Base-by-base conservation (phyloP, 2,888 invertebrate species). In the Sarcophaga rosellei region DNA sequence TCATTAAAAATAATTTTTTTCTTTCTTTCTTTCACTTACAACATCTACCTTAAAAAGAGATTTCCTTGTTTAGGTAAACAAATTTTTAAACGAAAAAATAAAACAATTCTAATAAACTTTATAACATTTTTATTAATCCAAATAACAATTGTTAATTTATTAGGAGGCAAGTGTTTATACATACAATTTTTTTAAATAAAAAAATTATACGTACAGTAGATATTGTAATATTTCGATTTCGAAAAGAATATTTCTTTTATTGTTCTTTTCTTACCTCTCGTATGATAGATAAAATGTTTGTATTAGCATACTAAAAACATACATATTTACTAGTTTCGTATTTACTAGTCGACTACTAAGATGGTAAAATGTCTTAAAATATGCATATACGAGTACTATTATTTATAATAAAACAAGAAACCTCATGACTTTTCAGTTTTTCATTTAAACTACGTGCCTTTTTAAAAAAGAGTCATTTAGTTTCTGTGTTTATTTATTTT, bases 311-410 rank as follows among this genome's bases (percentile, higher is more conserved):
- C 53, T 53, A 53, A 15, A 53, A 10, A 53, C 53, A 53, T 53
- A 53, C 53, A 53, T 53, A 53, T 53, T 53, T 53, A 53, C 53
- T 17, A 53, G 17, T 53, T n/a, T n/a, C n/a, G n/a, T n/a, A n/a
- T n/a, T n/a, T n/a, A n/a, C n/a, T n/a, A n/a, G n/a, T n/a, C n/a
- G n/a, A n/a, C n/a, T n/a, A n/a, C n/a, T n/a, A n/a, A n/a, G n/a
- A n/a, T n/a, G 69, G 45, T 70, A 21, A 15, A 53, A 17, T 63
- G 63, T 72, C 63, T 78, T 65, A 73, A 80, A 53, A 53, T 15
- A 53, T 53, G 53, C 17, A 53, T 53, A 17, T 15, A 15, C 17
- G 15, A 6, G 53, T 53, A 35, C 10, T 35, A 35, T 35, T 35
- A 35, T 35, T 8, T 35, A 35, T 35, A 53, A 53, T 53, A 53